Percentiles rank a stretch among this genome's conserved stretches.
phyloP scores from a whole-genome alignment of 1,140 invertebrate genomes.

The Penaeus indicus region DNA sequence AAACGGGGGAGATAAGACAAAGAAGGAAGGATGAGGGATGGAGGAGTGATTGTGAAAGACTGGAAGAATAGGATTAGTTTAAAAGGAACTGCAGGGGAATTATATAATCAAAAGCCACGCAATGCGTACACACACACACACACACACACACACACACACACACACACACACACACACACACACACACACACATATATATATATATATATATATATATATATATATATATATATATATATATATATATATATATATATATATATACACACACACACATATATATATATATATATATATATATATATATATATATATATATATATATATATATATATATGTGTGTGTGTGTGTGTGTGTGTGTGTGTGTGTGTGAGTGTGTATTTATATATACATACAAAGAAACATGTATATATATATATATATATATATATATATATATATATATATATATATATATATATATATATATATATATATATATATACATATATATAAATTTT shows the following conservation, averaged over 20 bases:
- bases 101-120: not conserved
- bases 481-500: not conserved
- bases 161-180: not conserved
- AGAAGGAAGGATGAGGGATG: not conserved
- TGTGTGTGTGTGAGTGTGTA: not conserved
- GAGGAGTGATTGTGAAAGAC: no score
- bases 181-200: not conserved
- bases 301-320: conserved; percentile 31
- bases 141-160: not conserved
- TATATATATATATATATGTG: conserved; percentile 27
- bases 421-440: conserved; percentile 10
- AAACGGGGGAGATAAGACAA: not conserved
- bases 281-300: not conserved
- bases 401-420: not conserved
- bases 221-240: not conserved
- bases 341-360: not conserved
- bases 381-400: not conserved
- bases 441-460: conserved; percentile 6
- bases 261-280: not conserved
- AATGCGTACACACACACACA: not conserved
- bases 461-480: no score
- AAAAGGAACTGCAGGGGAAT: no score
- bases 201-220: not conserved
- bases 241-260: not conserved
- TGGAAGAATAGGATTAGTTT: no score